Evolutionary conservation across 2,113 vertebrate species (phyloP), one percentile per base, ranked within the genome.

Genomic region (Eudyptes chrysolophus): DNA sequence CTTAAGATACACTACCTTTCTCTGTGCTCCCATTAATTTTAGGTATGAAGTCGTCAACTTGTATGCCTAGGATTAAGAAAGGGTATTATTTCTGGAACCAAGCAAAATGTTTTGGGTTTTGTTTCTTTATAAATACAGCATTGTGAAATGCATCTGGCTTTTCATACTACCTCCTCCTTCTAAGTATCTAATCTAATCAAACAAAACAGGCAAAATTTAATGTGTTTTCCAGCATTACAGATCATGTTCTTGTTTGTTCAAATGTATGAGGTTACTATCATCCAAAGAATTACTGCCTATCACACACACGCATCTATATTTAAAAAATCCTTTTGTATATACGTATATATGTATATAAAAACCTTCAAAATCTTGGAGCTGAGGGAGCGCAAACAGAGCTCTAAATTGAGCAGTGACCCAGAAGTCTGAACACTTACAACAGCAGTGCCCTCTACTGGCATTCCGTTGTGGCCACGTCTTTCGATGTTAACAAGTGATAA

Each of bases 21-120:
- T 98, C 98, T 98, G 98, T 97, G 97, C 97, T 98, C 95, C 98
- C 98, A 98, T 99, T 99, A 98, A 99, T 99, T 98, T 99, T 98
- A 98, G 98, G 98, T 97, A 98, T 98, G 98, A 99, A 98, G 98
- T 98, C 98, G 29, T 99, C 98, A 97, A 98, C 98, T 98, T 98
- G 98, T 98, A 98, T 97, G 97, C 98, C 98, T 99, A 98, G 96
- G 98, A 98, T 98, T 98, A 98, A 98, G 98, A 98, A 98, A 98
- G 85, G 94, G 70, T 93, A 97, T 98, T 98, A 98, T 98, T 98
- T 97, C 93, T 96, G 94, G 52, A 97, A 97, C 27, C 90, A 97
- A 97, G 66, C 74, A 97, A 97, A 72, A 57, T 34, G 25, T 13
- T 92, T 64, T 30, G 88, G 55, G 49, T 75, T 92, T 92, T 34